Conservation (phyloP, 92 coral and sea anemone species). For the Chrysogorgia sp. region DNA sequence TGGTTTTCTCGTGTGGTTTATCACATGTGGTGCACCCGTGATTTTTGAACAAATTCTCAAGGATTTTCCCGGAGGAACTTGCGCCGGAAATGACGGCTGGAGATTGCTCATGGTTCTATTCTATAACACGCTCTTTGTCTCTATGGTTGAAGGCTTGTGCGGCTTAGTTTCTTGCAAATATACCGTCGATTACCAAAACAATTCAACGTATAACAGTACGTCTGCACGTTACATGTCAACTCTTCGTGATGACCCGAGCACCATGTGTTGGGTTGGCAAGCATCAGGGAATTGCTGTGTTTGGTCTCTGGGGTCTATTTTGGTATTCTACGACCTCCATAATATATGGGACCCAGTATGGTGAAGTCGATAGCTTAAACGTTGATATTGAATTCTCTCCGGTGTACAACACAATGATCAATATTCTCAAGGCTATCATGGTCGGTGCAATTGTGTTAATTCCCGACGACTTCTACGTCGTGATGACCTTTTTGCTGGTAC, state of each 20-base stretch:
- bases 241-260: slow-evolving; percentile 69
- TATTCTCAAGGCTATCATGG: slow-evolving; percentile 86
- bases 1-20: slow-evolving; percentile 81
- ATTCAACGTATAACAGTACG: slow-evolving; percentile 13
- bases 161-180: slow-evolving; percentile 87
- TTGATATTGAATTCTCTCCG: slow-evolving; percentile 90
- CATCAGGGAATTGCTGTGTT: slow-evolving; percentile 81
- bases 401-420: slow-evolving; percentile 80
- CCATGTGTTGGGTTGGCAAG: slow-evolving; percentile 83
- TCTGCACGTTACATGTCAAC: slow-evolving; percentile 35
- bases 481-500: slow-evolving; percentile 58
- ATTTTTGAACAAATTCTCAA: slow-evolving; percentile 85
- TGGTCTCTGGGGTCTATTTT: slow-evolving; percentile 86
- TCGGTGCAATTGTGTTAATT: slow-evolving; percentile 83
- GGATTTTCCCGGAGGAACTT: slow-evolving; percentile 74
- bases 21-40: slow-evolving; percentile 92
- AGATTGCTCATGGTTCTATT: slow-evolving; percentile 78
- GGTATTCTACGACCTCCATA: slow-evolving; percentile 92
- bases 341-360: slow-evolving; percentile 93
- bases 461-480: slow-evolving; percentile 57
- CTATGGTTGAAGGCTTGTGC: slow-evolving; percentile 83
- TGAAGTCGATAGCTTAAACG: slow-evolving; percentile 87
- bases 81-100: slow-evolving; percentile 92
- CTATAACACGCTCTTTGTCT: slow-evolving; percentile 92
- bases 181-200: slow-evolving; percentile 34